Percentiles rank a stretch among this genome's conserved stretches.
Evolutionary conservation across 1,140 invertebrate genomes (phyloP).

Genomic region (Homarus americanus): DNA sequence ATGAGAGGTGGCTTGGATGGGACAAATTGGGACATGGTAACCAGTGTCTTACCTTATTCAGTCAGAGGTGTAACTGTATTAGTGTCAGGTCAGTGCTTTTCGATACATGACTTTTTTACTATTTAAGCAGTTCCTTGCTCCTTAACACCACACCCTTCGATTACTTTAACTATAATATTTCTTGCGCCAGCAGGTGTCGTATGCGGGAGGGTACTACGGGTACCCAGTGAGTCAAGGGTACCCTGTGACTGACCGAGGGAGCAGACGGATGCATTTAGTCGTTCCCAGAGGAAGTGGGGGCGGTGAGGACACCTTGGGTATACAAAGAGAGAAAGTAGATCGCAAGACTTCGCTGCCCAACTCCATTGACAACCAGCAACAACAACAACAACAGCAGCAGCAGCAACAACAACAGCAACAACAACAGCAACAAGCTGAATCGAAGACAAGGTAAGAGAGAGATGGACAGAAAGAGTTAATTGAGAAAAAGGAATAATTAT

Average conservation of each 20-base stretch:
- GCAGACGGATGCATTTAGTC: constrained; percentile 65
- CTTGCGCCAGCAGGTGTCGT: constrained; percentile 57
- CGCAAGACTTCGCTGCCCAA: constrained; percentile 57
- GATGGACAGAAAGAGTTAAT: no score
- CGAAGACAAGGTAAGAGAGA: constrained; percentile 30
- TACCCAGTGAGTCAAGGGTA: constrained; percentile 68
- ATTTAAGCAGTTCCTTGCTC: neutral
- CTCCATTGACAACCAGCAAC: constrained; percentile 56
- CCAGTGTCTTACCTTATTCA: no score
- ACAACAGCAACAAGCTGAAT: constrained; percentile 10
- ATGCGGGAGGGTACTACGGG: constrained; percentile 67
- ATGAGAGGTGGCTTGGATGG: no score
- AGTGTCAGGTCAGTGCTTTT: no score
- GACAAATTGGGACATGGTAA: no score
- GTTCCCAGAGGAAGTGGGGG: constrained; percentile 52
- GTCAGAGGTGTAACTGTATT: no score
- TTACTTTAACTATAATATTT: neutral
- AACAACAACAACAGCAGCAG: no score
- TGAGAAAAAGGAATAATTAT: no score
- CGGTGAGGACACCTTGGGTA: constrained; percentile 42
- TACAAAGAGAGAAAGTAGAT: constrained; percentile 56
- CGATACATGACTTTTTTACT: no score
- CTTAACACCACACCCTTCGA: neutral
- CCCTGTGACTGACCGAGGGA: constrained; percentile 36
- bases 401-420: neutral